Conservation (phyloP, 2,797 vertebrate species). For the Tokudaia tokunoshimensis region DNA sequence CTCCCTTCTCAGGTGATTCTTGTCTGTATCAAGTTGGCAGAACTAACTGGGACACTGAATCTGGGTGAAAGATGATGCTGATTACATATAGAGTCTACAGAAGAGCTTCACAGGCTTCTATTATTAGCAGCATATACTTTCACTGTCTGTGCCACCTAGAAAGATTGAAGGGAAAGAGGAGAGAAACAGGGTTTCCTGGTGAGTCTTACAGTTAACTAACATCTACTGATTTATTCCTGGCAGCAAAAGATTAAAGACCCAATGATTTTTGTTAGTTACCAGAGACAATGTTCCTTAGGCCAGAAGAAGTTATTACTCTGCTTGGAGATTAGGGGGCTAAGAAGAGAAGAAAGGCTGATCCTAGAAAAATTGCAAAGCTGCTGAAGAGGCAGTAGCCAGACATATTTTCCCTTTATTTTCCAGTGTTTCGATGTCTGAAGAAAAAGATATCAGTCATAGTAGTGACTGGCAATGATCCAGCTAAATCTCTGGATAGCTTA, state of each 20-base stretch:
- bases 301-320: constrained; percentile 78
- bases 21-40: neutral
- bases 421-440: constrained; percentile 76
- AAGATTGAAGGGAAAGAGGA: constrained; percentile 7
- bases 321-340: constrained; percentile 80
- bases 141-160: neutral
- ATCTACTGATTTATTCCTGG: neutral
- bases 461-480: constrained; percentile 82
- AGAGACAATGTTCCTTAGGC: constrained; percentile 44
- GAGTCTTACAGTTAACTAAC: constrained; percentile 47
- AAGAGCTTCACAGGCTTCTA: neutral
- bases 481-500: constrained; percentile 69
- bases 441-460: constrained; percentile 84
- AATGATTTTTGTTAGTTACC: constrained; percentile 68
- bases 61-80: neutral
- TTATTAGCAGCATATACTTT: constrained; percentile 12
- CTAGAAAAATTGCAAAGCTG: constrained; percentile 83
- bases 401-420: constrained; percentile 84
- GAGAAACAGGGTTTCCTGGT: neutral
- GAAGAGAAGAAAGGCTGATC: constrained; percentile 66
- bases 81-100: neutral
- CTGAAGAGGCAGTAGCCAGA: constrained; percentile 85
- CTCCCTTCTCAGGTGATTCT: neutral
- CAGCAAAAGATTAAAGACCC: constrained; percentile 58
- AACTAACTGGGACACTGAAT: neutral